Evolutionary conservation across 2,888 invertebrate genomes (phyloP), one percentile per base, ranked within the genome.

Genomic region (Ypsolopha sequella): DNA sequence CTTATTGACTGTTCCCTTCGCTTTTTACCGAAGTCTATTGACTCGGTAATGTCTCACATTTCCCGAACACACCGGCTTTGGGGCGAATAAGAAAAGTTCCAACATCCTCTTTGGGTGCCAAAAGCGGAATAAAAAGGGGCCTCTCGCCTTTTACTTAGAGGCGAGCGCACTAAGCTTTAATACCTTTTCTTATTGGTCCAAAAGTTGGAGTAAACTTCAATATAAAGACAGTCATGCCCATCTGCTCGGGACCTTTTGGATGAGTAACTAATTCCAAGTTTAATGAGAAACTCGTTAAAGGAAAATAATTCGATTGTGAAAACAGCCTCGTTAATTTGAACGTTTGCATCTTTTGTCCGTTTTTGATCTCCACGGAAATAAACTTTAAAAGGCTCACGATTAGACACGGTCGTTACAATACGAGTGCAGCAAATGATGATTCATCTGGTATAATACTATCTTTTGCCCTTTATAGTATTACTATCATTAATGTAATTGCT

Each of bases 11-110:
- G 75, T 73, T 70, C 73, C 68, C 66, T 73, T 71, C 74, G 60
- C 74, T 67, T 73, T 70, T 69, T 70, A 70, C 71, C 70, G 65
- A 66, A 71, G 68, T 74, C 80, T 79, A 81, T 82, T 80, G 80
- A 81, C 79, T 80, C 75, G 57, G 76, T 84, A 82, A 84, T 81
- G 79, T 80, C 76, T 70, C 76, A 79, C 79, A 80, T 82, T 84
- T 82, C 81, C 78, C 75, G 74, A 80, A 79, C 69, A 63, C 59
- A 71, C 73, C 74, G 73, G 75, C 74, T 75, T 70, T 70, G 48
- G 65, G 68, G 70, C 4, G 73, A 78, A 81, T 79, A 80, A 80
- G 81, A 79, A 84, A 85, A 84, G 78, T 84, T 79, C 73, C 69
- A 70, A 70, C 70, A 63, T 65, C 66, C 64, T 62, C 60, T 59